Percentiles rank a stretch among this genome's conserved stretches.
phyloP scores from a whole-genome alignment of 2,797 vertebrate genomes.

The Gorsachius magnificus region DNA sequence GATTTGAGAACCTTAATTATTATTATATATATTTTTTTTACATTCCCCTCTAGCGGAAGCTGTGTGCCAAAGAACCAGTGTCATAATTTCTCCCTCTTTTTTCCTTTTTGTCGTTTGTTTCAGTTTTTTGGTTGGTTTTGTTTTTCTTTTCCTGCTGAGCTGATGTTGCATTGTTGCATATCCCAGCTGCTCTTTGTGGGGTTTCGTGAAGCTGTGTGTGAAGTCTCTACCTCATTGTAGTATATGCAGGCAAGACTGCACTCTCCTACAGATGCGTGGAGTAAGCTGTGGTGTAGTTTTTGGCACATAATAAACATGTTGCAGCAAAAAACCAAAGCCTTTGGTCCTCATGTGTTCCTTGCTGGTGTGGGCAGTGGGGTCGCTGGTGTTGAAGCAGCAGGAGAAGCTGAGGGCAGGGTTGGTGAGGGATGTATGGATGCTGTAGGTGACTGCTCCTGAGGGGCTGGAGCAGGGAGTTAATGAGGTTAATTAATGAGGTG shows the following conservation, averaged over 20 bases:
- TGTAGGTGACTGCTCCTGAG: not conserved
- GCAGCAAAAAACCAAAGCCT: conserved; percentile 87
- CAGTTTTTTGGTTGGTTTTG: too few species aligned
- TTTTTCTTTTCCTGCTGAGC: conserved; percentile 84
- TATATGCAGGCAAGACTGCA: conserved; percentile 95
- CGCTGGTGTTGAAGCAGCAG: not conserved
- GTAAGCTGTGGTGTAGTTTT: conserved; percentile 88
- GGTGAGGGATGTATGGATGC: not conserved
- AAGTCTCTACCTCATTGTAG: conserved; percentile 99
- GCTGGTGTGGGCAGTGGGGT: not conserved
- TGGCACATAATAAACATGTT: conserved; percentile 99
- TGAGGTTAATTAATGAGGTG: not conserved
- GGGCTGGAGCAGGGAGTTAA: not conserved
- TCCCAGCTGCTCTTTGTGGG: conserved; percentile 97
- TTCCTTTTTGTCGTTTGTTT: too few species aligned
- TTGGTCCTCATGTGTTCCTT: not conserved
- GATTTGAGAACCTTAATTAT: conserved; percentile 78
- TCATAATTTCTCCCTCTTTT: conserved; percentile 74
- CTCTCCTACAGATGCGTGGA: conserved; percentile 93
- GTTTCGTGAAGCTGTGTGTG: conserved; percentile 87
- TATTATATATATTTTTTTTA: conserved; percentile 34
- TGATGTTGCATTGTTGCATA: conserved; percentile 85
- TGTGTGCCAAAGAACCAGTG: conserved; percentile 96
- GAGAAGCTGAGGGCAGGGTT: fast-evolving
- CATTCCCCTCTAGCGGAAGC: conserved; percentile 85